Evolutionary conservation across 2,113 vertebrate genomes (phyloP).

Genomic region (Octodon degus): DNA sequence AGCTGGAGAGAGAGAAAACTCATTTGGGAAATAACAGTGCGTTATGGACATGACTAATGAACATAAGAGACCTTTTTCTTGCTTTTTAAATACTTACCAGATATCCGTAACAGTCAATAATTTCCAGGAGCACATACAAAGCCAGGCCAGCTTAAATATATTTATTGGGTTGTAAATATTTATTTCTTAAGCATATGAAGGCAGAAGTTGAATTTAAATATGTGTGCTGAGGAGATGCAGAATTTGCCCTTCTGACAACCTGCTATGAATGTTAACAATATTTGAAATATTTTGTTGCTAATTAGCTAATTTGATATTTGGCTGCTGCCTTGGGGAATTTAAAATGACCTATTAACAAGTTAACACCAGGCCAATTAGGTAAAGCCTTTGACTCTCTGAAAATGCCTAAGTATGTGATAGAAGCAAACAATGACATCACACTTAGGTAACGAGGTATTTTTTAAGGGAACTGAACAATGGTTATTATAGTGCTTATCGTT

Average conservation of each 20-base stretch:
- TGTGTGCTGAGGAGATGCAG: slow-evolving; percentile 60
- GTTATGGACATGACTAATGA: not conserved
- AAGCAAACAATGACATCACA: slow-evolving; percentile 24
- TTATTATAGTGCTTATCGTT: too few species aligned
- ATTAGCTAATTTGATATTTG: slow-evolving; percentile 77
- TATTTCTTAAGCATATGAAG: slow-evolving; percentile 64
- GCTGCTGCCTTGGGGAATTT: slow-evolving; percentile 72
- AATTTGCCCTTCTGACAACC: slow-evolving; percentile 70
- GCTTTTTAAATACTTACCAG: slow-evolving; percentile 42
- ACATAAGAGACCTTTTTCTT: not conserved
- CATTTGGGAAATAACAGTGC: not conserved
- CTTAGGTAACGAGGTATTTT: not conserved
- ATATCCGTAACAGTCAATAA: not conserved
- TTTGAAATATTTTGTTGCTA: slow-evolving; percentile 77
- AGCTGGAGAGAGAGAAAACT: not conserved
- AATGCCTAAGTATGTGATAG: not conserved
- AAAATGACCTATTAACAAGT: slow-evolving; percentile 74
- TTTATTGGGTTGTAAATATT: slow-evolving; percentile 71
- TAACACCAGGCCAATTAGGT: slow-evolving; percentile 73
- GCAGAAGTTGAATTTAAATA: slow-evolving; percentile 63
- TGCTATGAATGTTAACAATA: slow-evolving; percentile 72
- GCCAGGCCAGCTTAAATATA: slow-evolving; percentile 5
- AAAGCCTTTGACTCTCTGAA: slow-evolving; percentile 65
- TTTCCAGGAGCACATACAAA: slow-evolving; percentile 36
- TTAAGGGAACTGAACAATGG: too few species aligned